Evolutionary conservation across 1,140 invertebrate genomes (phyloP), one percentile per base, ranked within the genome.

Genomic region (Colletes gigas): DNA sequence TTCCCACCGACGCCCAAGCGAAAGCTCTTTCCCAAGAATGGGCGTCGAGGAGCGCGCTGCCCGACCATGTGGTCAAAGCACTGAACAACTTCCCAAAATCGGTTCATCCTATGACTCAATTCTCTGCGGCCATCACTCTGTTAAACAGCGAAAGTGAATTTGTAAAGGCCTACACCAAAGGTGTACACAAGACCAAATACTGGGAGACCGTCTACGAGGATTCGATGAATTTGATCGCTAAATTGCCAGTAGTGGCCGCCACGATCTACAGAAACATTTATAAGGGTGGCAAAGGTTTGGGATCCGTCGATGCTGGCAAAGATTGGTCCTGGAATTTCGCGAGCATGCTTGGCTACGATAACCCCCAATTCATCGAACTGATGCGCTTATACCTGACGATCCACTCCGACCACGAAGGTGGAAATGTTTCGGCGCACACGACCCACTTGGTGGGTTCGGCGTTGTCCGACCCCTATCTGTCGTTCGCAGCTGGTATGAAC

Each of bases 251-350:
- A 30, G 96, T 99, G 21, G 98, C 98, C 12, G 98, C 98, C 3
- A 98, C 98, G 5, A 99, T 99, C 82, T 99, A 99, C 67, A 89
- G 93, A 7, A 93, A 93, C n/a, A 78, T 90, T 65, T 93, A 92
- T 66, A 93, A 94, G 73, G 97, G 97, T 89, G 98, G 98, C 72
- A 97, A 97, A 85, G 95, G 96, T 30, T 96, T 98, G 71, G 97
- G 97, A 19, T 96, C 97, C 1, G 98, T 99, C 85, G 98, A 99
- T 90, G 94, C 96, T 4, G 95, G 95, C 89, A 97, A 97, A 90
- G 98, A 99, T 94, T 99, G 98, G 98, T 97, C 97, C 4, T 96
- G 95, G 86, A 99, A 99, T 93, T 99, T 99, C 92, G 95, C 96
- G 70, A 95, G 95, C 84, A 99, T 99, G 98, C 94, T 99, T 15